phyloP scores from a whole-genome alignment of 2,797 vertebrate genomes.

The Sibirionetta formosa region DNA sequence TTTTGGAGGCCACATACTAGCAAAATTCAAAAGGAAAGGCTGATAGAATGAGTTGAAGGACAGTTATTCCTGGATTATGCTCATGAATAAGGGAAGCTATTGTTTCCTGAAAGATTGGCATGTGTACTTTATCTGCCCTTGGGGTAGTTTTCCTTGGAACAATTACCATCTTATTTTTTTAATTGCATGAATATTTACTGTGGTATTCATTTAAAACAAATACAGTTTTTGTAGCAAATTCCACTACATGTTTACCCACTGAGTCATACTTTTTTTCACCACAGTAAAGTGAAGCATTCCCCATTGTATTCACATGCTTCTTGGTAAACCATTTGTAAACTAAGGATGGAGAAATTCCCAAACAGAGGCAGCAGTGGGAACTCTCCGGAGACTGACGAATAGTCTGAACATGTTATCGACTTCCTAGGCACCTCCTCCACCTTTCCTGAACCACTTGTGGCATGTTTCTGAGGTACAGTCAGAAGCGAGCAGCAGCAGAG shows the following conservation, averaged over 20 bases:
- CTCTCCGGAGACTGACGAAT: constrained; percentile 52
- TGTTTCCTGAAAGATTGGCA: constrained; percentile 49
- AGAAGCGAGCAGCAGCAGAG: not conserved
- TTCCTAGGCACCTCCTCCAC: constrained; percentile 56
- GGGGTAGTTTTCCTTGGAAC: constrained; percentile 63
- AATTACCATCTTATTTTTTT: constrained; percentile 59
- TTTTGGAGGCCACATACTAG: constrained; percentile 20
- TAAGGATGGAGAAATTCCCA: constrained; percentile 54
- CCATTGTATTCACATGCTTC: constrained; percentile 55
- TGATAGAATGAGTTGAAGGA: constrained; percentile 49
- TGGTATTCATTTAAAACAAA: constrained; percentile 76
- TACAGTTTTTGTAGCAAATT: constrained; percentile 63
- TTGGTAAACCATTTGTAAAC: constrained; percentile 43
- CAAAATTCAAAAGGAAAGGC: constrained; percentile 39
- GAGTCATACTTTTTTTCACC: constrained; percentile 35
- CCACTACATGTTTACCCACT: constrained; percentile 52
- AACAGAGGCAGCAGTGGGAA: constrained; percentile 34
- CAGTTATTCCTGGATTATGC: constrained; percentile 46
- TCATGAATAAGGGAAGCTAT: constrained; percentile 48
- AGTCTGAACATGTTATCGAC: constrained; percentile 47
- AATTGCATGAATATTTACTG: constrained; percentile 70
- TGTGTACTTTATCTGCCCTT: constrained; percentile 63
- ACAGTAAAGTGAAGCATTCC: constrained; percentile 5
- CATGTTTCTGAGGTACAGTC: not conserved
- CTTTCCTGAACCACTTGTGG: constrained; percentile 56